These are phyloP conservation scores for Trinorchestia longiramus DNA, from an alignment of 1,140 invertebrate genomes.

Conservation along the genomic window DNA sequence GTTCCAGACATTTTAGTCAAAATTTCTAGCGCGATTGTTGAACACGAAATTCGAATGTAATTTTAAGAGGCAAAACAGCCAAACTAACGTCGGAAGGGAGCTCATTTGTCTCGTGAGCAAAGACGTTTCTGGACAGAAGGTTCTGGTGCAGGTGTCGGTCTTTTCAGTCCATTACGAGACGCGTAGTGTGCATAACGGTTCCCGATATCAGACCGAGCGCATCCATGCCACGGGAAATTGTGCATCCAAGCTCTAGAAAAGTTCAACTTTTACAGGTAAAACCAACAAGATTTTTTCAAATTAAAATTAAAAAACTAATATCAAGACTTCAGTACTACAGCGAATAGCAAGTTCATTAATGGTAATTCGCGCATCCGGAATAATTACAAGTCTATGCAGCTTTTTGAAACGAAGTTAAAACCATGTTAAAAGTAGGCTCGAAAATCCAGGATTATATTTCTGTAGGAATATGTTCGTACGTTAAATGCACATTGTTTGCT, in stretches of 20 bases:
- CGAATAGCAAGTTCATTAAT: neutral
- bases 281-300: neutral
- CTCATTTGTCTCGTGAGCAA: slow-evolving; percentile 2
- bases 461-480: neutral
- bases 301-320: neutral
- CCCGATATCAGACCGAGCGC: neutral
- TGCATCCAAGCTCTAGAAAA: neutral
- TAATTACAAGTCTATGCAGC: neutral
- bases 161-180: neutral
- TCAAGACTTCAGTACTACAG: neutral
- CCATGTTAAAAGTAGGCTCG: neutral
- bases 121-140: slow-evolving; percentile 10
- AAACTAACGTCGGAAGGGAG: neutral
- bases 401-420: neutral
- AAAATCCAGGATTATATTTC: neutral
- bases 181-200: neutral
- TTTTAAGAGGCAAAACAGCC: neutral
- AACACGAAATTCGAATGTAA: neutral
- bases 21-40: neutral
- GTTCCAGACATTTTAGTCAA: neutral
- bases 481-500: neutral
- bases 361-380: neutral
- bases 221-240: neutral
- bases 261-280: neutral
- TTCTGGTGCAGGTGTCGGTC: neutral